Base-by-base conservation (phyloP, 2,113 vertebrate genomes). In the Coreoperca whiteheadi region DNA sequence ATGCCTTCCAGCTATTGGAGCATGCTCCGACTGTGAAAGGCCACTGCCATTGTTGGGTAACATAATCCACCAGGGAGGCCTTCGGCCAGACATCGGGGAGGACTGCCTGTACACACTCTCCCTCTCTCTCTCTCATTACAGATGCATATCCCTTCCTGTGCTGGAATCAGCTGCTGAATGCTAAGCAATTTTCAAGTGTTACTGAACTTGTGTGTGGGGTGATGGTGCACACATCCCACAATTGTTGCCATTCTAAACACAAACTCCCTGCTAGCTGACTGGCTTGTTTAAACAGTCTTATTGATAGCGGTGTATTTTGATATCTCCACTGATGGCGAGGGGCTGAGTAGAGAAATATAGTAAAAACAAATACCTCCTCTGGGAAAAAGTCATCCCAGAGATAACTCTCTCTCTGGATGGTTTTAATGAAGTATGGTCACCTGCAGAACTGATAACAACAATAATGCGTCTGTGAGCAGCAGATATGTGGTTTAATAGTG, bases 51-150 rank as follows among this genome's bases (percentile, higher is more conserved):
- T 89, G 93, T 92, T 92, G 82, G 87, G 91, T 89, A 92, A 93
- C 92, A 89, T 87, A 91, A 94, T 94, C 91, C 89, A 91, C 88
- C 86, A 81, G 87, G 90, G 92, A 91, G 90, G 91, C 87, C 80
- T 91, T 86, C 71, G 56, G 90, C 90, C 84, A 81, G 83, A 90
- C 87, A 77, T 85, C 64, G 65, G 80, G 73, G 84, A 79, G 76
- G 84, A 81, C 82, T 82, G 83, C 90, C 76, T 78, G 63, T 65
- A 48, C 64, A 51, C 75, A 79, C 87, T 67, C 77, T 21, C 37
- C 18, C 63, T 32, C 76, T 53, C 39, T 53, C 39, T 46, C 68
- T 69, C 73, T 76, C n/a, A 69, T 68, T 77, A 75, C 65, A 73
- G 83, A 89, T 87, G 82, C 79, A 82, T 72, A 82, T 90, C 83